Conservation (phyloP, 2,113 vertebrate genomes). For the Lethenteron camtschaticum region DNA sequence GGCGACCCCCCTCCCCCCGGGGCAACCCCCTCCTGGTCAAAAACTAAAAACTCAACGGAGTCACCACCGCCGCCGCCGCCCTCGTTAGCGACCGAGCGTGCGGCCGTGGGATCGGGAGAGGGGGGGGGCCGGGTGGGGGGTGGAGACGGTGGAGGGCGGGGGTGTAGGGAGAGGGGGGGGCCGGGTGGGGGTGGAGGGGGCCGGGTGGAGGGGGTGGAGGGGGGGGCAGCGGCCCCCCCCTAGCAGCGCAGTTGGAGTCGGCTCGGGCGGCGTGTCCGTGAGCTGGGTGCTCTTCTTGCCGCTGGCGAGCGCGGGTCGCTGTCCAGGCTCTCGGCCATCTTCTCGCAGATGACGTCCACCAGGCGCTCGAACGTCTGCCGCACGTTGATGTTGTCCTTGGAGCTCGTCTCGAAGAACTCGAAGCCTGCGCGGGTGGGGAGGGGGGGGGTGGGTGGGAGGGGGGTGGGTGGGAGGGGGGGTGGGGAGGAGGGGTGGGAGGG, state of each 20-base stretch:
- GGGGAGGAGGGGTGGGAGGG: not conserved
- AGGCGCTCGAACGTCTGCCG: slow-evolving; percentile 84
- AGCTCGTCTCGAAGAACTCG: slow-evolving; percentile 86
- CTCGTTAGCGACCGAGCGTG: no score
- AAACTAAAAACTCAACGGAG: no score
- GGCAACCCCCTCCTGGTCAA: no score
- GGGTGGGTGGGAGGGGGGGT: no score
- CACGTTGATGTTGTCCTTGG: slow-evolving; percentile 93
- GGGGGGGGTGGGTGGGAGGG: not conserved
- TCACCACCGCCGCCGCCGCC: no score
- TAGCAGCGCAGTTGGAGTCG: slow-evolving; percentile 85
- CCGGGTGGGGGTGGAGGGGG: no score
- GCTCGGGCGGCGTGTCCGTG: slow-evolving; percentile 46
- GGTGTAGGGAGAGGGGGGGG: no score
- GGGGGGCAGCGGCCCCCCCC: slow-evolving; percentile 6
- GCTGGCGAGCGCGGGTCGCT: slow-evolving; percentile 35
- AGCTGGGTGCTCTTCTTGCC: slow-evolving; percentile 48
- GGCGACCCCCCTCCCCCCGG: no score
- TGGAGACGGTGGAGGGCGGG: no score
- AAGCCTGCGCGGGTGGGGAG: slow-evolving; percentile 34
- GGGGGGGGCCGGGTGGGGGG: no score
- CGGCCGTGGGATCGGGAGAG: no score
- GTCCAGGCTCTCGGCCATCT: slow-evolving; percentile 82
- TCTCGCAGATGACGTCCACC: slow-evolving; percentile 89
- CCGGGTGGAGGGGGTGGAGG: no score